Evolutionary conservation across 1,140 invertebrate species (phyloP), one percentile per base, ranked within the genome.

Genomic region (Hormaphis cornu): DNA sequence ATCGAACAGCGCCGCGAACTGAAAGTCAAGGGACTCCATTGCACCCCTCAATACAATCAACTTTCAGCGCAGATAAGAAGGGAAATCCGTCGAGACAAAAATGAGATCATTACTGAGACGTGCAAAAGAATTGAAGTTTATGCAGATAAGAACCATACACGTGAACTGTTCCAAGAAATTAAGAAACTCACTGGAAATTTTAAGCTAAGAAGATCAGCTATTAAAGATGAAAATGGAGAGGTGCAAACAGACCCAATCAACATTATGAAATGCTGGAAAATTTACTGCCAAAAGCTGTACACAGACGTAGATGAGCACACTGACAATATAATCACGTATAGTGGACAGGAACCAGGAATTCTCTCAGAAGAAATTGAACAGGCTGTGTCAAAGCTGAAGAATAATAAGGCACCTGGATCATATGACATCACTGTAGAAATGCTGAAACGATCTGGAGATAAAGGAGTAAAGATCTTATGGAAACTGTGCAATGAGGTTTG

Each of bases 351-450:
- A 58, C 52, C 33, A 14, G 28, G 24, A 54, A 53, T 58, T 33
- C 56, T 69, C 18, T 56, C 37, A 52, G 66, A 66, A 37, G 69
- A 70, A 35, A 40, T 69, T 14, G 3, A 20, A 40, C 28, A 52
- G 20, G 48, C 70, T 33, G 61, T 73, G 18, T 72, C 69, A 37
- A 66, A 71, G 8, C 40, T 74, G 46, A 52, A 69, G 24, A 73
- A 72, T 37, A 73, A 73, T 22, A 74, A 74, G 70, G 71, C 75
- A 18, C 63, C 72, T 18, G 75, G 75, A 52, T 24, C 33, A 24
- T 73, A 75, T 69, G 72, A 70, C 24, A 75, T 75, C 52, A 66
- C 71, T 5, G 72, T 71, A 53, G 72, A 76, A 70, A 22, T 73
- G 9, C 70, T 72, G 70, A 75, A 75, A 71, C 33, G 35, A 40